Evolutionary conservation across 2,888 invertebrate genomes (phyloP).

Genomic region (Ormyrus labotus): DNA sequence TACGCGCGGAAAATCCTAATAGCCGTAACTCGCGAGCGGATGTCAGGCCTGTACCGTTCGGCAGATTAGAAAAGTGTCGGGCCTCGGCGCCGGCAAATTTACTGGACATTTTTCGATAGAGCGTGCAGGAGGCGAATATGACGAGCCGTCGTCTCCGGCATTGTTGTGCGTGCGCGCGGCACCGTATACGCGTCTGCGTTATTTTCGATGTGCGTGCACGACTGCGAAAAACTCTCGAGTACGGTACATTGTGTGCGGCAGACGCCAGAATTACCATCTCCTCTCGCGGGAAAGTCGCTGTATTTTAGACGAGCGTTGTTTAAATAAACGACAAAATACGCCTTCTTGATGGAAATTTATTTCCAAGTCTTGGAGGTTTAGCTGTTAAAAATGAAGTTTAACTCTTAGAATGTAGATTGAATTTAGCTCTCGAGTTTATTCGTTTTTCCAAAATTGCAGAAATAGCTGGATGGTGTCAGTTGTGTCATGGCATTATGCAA

Average conservation of each 20-base stretch:
- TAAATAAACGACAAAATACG: constrained; percentile 21
- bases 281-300: constrained; percentile 13
- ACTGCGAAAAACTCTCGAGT: background rate
- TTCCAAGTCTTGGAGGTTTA: background rate
- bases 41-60: too few relatives aligned
- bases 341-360: constrained; percentile 6
- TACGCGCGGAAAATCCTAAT: background rate
- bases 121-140: background rate
- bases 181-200: background rate
- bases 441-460: too few relatives aligned
- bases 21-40: background rate
- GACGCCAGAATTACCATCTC: constrained; percentile 19
- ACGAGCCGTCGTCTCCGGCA: background rate
- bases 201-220: background rate
- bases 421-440: too few relatives aligned
- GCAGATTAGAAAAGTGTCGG: constrained; percentile 20
- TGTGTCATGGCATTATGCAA: constrained; percentile 7
- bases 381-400: background rate
- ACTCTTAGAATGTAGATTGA: too few relatives aligned
- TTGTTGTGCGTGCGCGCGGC: background rate
- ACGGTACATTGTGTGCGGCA: background rate
- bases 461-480: background rate
- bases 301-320: constrained; percentile 18
- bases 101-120: constrained; percentile 32
- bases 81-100: constrained; percentile 1